A percentile compares a stretch with the other conserved stretches of the same genome.
These are phyloP conservation scores for Brenthis ino DNA, from an alignment of 2,888 invertebrate genomes.

Conservation along the genomic window DNA sequence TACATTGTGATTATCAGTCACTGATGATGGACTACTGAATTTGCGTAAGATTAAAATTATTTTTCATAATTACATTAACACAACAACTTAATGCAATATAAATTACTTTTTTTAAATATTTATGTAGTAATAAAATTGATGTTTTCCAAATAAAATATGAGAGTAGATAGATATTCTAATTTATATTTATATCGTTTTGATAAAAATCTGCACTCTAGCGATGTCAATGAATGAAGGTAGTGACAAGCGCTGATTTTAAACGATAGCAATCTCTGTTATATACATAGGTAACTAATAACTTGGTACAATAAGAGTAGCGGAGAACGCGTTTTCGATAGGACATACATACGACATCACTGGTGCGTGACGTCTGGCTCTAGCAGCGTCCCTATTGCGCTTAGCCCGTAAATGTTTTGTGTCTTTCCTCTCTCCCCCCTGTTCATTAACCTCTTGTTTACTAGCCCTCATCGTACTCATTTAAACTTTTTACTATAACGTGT, in stretches of 20 bases:
- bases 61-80: slow-evolving; percentile 37
- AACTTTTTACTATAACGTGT: background rate
- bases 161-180: slow-evolving; percentile 11
- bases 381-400: slow-evolving; percentile 41
- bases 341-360: slow-evolving; percentile 66
- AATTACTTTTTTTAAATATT: background rate
- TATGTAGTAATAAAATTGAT: background rate
- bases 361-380: slow-evolving; percentile 62
- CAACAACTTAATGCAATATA: background rate
- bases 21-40: slow-evolving; percentile 70
- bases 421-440: slow-evolving; percentile 31
- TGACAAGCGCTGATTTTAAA: slow-evolving; percentile 37
- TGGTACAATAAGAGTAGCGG: slow-evolving; percentile 50
- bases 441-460: slow-evolving; percentile 37
- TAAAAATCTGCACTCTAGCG: no score
- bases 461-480: slow-evolving; percentile 23
- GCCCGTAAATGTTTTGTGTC: slow-evolving; percentile 13
- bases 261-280: slow-evolving; percentile 41
- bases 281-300: slow-evolving; percentile 45
- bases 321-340: slow-evolving; percentile 57
- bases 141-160: background rate
- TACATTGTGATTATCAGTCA: slow-evolving; percentile 64
- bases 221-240: slow-evolving; percentile 8
- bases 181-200: background rate
- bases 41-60: slow-evolving; percentile 73